Conservation (phyloP, 1,140 invertebrate species). For the Laodelphax striatellus region DNA sequence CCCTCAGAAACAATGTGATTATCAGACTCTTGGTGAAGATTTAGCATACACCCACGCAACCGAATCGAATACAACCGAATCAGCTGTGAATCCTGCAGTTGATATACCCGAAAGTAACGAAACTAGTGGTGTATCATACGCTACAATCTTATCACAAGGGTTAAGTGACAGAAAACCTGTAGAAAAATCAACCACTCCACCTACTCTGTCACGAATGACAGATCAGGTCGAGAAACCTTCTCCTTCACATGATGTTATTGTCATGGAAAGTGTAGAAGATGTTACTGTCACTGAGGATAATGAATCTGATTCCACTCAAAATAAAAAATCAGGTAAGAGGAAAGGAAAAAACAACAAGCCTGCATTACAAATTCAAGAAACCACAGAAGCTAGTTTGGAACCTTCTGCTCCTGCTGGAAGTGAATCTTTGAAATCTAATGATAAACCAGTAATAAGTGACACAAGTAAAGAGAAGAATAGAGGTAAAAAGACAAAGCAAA, state of each 20-base stretch:
- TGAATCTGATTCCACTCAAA: neutral
- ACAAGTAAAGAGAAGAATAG: neutral
- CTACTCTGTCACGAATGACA: conserved; percentile 10
- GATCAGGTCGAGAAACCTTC: conserved; percentile 15
- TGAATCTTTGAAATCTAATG: neutral
- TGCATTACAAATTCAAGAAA: neutral
- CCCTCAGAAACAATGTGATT: neutral
- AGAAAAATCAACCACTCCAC: neutral
- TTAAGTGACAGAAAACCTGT: conserved; percentile 28
- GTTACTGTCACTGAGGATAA: neutral
- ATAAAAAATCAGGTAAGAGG: neutral
- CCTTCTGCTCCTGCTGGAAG: neutral
- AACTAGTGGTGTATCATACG: conserved; percentile 43
- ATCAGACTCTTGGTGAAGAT: conserved; percentile 1
- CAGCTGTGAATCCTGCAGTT: neutral
- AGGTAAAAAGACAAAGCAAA: neutral
- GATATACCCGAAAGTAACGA: neutral
- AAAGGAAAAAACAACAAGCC: neutral
- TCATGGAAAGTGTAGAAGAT: conserved; percentile 1
- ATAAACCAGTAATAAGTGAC: neutral
- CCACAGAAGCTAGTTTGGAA: neutral
- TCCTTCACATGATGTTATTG: conserved; percentile 26
- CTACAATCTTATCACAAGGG: conserved; percentile 57
- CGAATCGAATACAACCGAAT: neutral
- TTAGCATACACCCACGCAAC: neutral